Conservation (phyloP, 2,113 vertebrate species). For the Cyanocitta stelleri region DNA sequence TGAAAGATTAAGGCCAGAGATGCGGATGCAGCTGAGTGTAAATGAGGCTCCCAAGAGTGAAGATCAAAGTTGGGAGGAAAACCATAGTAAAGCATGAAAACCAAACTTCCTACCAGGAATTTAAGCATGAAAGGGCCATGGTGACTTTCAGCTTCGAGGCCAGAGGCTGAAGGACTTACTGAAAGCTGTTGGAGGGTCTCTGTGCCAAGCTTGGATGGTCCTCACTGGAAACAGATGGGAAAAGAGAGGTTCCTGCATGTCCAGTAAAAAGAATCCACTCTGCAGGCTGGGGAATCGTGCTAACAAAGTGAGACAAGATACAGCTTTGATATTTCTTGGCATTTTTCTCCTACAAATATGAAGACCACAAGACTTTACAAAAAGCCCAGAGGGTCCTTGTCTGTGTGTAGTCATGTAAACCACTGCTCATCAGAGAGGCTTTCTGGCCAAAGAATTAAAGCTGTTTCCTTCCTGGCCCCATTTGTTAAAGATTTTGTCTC, state of each 20-base stretch:
- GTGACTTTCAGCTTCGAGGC: neutral
- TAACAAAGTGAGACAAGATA: conserved; percentile 19
- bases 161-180: neutral
- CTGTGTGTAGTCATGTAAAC: conserved; percentile 44
- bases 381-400: conserved; percentile 27
- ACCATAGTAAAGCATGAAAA: conserved; percentile 10
- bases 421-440: conserved; percentile 8
- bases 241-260: neutral
- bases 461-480: conserved; percentile 18
- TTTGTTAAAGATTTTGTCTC: conserved; percentile 22
- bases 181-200: neutral
- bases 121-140: neutral
- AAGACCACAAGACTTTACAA: conserved; percentile 11
- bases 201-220: neutral
- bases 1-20: conserved; percentile 48
- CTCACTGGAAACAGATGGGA: neutral
- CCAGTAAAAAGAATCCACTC: neutral
- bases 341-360: conserved; percentile 36
- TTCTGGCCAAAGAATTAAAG: conserved; percentile 38
- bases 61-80: conserved; percentile 43
- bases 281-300: neutral
- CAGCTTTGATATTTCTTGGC: conserved; percentile 47
- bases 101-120: conserved; percentile 42
- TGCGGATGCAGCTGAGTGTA: conserved; percentile 9
- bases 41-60: conserved; percentile 45